Conservation (phyloP, 1,140 invertebrate species). For the Medauroidea extradentata region DNA sequence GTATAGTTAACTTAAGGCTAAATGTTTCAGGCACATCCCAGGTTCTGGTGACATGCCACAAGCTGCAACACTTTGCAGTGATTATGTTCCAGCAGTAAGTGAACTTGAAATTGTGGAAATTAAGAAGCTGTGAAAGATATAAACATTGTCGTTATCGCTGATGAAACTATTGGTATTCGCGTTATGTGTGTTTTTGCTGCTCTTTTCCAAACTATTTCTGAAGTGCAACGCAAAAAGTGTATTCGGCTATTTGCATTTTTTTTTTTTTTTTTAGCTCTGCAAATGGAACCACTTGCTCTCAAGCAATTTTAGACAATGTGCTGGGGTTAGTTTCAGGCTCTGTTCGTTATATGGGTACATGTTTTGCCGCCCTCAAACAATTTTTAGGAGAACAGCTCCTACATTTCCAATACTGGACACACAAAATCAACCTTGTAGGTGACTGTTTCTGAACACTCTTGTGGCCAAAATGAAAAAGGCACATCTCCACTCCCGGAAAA, state of each 20-base stretch:
- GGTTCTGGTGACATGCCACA: too few species aligned
- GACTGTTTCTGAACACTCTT: background rate
- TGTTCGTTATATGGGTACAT: background rate
- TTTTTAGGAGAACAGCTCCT: background rate
- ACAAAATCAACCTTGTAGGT: background rate
- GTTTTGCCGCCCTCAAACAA: background rate
- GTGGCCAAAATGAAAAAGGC: too few species aligned
- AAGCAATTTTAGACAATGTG: slow-evolving; percentile 2
- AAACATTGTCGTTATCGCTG: background rate
- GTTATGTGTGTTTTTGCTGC: background rate
- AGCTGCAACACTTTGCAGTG: too few species aligned
- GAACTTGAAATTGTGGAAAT: too few species aligned
- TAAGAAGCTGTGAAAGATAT: too few species aligned
- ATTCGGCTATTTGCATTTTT: background rate
- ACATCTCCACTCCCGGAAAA: background rate
- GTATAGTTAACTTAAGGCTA: too few species aligned
- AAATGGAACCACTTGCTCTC: slow-evolving; percentile 1
- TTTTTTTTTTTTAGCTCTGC: background rate
- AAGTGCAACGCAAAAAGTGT: background rate
- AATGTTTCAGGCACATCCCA: too few species aligned
- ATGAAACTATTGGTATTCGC: background rate
- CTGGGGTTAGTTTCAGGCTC: background rate
- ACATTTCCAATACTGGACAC: background rate
- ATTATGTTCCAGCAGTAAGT: too few species aligned
- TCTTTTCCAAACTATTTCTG: background rate